A percentile compares a stretch with the other conserved stretches of the same genome.
phyloP scores from a whole-genome alignment of 2,797 vertebrate genomes.

The Pelochelys cantorii region DNA sequence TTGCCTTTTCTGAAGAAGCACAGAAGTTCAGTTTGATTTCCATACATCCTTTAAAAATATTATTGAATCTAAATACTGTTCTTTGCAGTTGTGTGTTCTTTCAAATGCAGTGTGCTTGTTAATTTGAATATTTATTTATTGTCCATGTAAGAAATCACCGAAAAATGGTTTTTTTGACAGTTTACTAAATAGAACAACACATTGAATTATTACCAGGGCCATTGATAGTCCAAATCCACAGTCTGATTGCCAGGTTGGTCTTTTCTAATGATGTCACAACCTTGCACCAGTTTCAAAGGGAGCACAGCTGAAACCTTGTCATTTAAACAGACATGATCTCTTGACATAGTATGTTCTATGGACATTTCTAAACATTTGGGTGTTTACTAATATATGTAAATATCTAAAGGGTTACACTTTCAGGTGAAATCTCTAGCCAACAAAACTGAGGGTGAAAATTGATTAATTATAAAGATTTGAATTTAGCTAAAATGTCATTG shows the following conservation, averaged over 20 bases:
- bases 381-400: not conserved
- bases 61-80: not conserved
- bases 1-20: not conserved
- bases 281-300: not conserved
- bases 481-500: rapidly evolving
- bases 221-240: not conserved
- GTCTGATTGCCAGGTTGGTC: not conserved
- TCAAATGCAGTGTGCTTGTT: not conserved
- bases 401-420: not conserved
- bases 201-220: not conserved
- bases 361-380: not conserved
- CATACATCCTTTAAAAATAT: not conserved
- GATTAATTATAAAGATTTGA: not conserved
- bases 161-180: not conserved
- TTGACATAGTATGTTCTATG: not conserved
- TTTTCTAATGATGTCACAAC: rapidly evolving
- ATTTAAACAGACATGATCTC: not conserved
- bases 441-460: rapidly evolving
- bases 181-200: not conserved
- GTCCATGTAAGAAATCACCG: not conserved
- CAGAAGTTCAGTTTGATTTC: not conserved
- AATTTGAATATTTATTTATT: rapidly evolving
- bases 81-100: not conserved
- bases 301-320: not conserved
- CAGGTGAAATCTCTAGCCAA: rapidly evolving